Base-by-base conservation (phyloP, 2,113 vertebrate species). In the Syngnathus scovelli region DNA sequence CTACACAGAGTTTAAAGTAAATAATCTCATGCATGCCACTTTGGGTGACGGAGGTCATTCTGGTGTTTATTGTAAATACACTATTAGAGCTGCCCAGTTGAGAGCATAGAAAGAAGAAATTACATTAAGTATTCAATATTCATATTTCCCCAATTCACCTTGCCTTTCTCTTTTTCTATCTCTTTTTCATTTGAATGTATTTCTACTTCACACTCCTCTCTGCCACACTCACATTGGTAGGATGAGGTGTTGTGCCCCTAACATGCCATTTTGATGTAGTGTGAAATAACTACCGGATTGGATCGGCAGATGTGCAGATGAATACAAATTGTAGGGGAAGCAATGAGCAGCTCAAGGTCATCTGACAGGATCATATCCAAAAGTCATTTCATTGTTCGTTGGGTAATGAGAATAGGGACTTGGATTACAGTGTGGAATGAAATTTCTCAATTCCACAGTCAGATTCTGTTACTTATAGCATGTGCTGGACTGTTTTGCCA, bases 121-220 rank as follows among this genome's bases (percentile, higher is more conserved):
- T 77, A 69, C 78, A 84, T 86, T 82, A 82, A 43, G 52, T 55
- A 84, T 86, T 84, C 78, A 84, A 78, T 84, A 84, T 81, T 84
- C 78, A 80, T 65, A 66, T 48, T 63, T 65, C 64, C 62, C 43
- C 61, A 27, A 15, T 66, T 76, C 80, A 80, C 80, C 77, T 81
- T 55, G n/a, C 52, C 52, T 23, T 70, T 65, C 72, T 79, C 43
- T 44, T 69, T 66, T 52, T 23, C 7, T 6, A 49, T 55, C 37
- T 15, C 33, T 72, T 58, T 60, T 52, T 21, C 7, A 23, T 23
- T 72, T 69, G 62, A 36, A 41, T 61, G 18, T 23, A 2, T 64
- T 71, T 71, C 66, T 9, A 37, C 54, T 55, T 63, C 58, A 43
- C 71, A 18, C 66, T 51, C 68, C 65, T 36, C 59, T 19, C 55